phyloP scores from a whole-genome alignment of 64 coral and sea anemone species.

The Cladopsammia gracilis region DNA sequence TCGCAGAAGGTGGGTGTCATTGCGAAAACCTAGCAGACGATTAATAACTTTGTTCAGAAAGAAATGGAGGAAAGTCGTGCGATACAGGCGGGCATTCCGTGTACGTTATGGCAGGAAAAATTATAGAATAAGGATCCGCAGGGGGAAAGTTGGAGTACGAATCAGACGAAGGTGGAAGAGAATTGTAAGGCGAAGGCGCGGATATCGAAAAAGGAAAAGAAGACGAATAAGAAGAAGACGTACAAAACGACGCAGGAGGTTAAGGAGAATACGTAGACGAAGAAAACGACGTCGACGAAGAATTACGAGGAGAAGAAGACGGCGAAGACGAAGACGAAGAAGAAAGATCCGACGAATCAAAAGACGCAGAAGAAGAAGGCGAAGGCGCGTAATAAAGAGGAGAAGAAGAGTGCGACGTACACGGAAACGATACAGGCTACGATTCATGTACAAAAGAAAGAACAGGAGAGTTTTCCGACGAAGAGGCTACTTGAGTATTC shows the following conservation, averaged over 20 bases:
- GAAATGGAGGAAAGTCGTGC: not conserved
- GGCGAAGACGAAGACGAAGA: constrained; percentile 16
- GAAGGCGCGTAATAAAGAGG: not conserved
- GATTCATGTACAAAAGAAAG: not conserved
- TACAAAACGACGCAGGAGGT: not conserved
- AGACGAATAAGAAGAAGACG: constrained; percentile 9
- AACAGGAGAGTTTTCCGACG: not conserved
- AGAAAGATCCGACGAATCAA: not conserved
- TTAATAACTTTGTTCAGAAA: not conserved
- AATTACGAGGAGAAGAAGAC: not conserved
- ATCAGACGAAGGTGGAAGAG: not conserved
- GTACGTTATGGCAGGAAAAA: constrained; percentile 10
- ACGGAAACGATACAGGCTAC: not conserved
- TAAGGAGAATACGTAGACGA: constrained; percentile 15
- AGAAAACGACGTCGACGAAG: constrained; percentile 19
- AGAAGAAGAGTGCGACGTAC: not conserved
- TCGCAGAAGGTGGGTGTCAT: not conserved
- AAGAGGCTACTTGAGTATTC: not conserved
- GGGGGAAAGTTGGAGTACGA: not conserved
- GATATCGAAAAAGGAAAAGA: not conserved
- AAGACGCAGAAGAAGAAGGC: not conserved
- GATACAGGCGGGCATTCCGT: not conserved
- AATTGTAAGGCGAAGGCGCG: constrained; percentile 5
- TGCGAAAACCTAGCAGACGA: not conserved
- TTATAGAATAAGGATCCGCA: not conserved